Evolutionary conservation across 2,888 invertebrate species (phyloP).

Genomic region (Scrobipalpa costella): DNA sequence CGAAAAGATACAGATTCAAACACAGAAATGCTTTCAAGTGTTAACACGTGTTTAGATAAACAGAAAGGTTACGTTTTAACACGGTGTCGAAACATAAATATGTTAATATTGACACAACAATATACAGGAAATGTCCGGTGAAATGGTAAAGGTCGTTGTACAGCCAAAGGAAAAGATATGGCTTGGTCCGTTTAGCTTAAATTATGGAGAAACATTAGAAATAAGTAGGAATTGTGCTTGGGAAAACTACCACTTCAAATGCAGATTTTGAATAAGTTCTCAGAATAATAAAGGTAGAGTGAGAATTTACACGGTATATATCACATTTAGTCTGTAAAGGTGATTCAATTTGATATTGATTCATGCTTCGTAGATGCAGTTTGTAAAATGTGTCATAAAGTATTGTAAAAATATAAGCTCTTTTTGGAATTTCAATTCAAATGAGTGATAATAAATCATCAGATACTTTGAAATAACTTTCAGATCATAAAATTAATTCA

Average conservation of each 20-base stretch:
- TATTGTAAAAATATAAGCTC: neutral
- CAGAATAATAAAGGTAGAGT: neutral
- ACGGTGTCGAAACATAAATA: slow-evolving; percentile 17
- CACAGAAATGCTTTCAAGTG: slow-evolving; percentile 24
- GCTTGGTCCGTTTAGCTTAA: neutral
- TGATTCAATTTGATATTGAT: slow-evolving; percentile 21
- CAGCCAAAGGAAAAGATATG: neutral
- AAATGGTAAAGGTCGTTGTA: slow-evolving; percentile 13
- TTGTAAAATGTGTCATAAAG: neutral
- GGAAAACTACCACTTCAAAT: neutral
- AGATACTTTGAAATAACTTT: neutral
- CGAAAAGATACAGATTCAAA: slow-evolving; percentile 20
- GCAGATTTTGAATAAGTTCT: neutral
- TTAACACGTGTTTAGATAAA: slow-evolving; percentile 19
- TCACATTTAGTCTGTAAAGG: slow-evolving; percentile 16
- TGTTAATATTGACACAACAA: slow-evolving; percentile 21
- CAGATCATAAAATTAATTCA: neutral
- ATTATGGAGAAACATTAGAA: neutral
- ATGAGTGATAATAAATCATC: neutral
- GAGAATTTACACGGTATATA: neutral
- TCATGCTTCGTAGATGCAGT: neutral
- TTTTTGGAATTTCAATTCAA: neutral
- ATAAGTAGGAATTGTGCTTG: neutral
- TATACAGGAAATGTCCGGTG: slow-evolving; percentile 12
- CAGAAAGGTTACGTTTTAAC: slow-evolving; percentile 20